phyloP scores from a whole-genome alignment of 2,797 vertebrate genomes.

The Phalloptychus januarius region DNA sequence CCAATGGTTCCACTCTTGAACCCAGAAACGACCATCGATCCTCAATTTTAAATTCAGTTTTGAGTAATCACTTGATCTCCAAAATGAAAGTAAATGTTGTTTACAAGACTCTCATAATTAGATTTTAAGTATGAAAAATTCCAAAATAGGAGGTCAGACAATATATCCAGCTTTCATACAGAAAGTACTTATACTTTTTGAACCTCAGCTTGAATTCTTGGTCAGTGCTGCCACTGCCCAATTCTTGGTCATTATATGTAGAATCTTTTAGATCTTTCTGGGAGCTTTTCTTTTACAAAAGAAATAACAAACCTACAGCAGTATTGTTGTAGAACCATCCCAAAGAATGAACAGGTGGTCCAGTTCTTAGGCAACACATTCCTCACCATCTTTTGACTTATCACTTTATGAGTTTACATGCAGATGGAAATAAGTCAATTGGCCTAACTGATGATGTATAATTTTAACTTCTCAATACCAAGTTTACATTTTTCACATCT shows the following conservation, averaged over 20 bases:
- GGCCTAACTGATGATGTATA: neutral
- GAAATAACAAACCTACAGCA: too few species aligned
- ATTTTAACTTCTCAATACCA: neutral
- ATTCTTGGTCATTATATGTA: neutral
- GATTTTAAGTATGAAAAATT: neutral
- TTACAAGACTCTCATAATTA: neutral
- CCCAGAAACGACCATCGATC: neutral
- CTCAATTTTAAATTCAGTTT: neutral
- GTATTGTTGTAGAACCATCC: neutral
- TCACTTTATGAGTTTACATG: neutral
- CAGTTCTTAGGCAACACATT: neutral
- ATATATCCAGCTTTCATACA: neutral
- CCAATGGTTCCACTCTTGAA: rapidly evolving
- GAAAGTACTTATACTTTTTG: neutral
- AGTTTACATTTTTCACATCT: neutral
- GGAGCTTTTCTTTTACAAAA: neutral
- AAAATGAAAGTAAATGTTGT: neutral
- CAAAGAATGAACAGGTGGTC: neutral
- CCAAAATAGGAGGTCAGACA: neutral
- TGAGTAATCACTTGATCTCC: neutral
- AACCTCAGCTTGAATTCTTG: neutral
- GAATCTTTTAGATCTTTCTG: neutral
- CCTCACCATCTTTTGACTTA: neutral
- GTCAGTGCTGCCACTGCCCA: neutral
- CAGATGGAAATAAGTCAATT: neutral